Evolutionary conservation across 2,888 invertebrate genomes (phyloP).

Genomic region (Clostera curtula): DNA sequence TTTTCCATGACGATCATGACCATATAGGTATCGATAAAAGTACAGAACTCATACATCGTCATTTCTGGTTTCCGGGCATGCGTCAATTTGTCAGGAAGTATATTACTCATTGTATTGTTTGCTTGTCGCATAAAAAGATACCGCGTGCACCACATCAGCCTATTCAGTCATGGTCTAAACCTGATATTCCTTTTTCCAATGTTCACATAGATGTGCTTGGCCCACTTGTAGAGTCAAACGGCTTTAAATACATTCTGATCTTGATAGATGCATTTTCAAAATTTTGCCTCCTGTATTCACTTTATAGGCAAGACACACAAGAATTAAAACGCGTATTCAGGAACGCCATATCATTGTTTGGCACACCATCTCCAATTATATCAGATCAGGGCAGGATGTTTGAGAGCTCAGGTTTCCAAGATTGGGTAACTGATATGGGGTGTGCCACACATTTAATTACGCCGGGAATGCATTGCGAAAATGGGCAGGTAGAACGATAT

Average conservation of each 20-base stretch:
- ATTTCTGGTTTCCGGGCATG: conserved; percentile 21
- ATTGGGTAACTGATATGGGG: not conserved
- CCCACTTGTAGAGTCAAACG: conserved; percentile 2
- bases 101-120: conserved; percentile 12
- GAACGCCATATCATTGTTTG: conserved; percentile 3
- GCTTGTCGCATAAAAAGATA: conserved; percentile 11
- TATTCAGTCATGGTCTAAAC: conserved; percentile 3
- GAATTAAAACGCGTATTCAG: not conserved
- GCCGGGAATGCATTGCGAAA: conserved; percentile 4
- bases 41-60: conserved; percentile 9
- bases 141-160: conserved; percentile 4
- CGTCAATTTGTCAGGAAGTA: conserved; percentile 15
- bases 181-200: not conserved
- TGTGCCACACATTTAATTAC: conserved; percentile 2
- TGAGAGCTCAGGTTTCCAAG: conserved; percentile 3
- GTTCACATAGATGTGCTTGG: conserved; percentile 2
- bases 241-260: conserved; percentile 1
- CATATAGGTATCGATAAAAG: conserved; percentile 15
- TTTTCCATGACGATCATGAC: conserved; percentile 22
- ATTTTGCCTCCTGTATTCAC: conserved; percentile 1
- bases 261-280: conserved; percentile 2
- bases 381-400: conserved; percentile 4
- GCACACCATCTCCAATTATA: not conserved
- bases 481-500: conserved; percentile 5
- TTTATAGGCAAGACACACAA: conserved; percentile 1